Evolutionary conservation across 2,888 invertebrate genomes (phyloP), one percentile per base, ranked within the genome.

Genomic region (Psococerastis gibbosa): DNA sequence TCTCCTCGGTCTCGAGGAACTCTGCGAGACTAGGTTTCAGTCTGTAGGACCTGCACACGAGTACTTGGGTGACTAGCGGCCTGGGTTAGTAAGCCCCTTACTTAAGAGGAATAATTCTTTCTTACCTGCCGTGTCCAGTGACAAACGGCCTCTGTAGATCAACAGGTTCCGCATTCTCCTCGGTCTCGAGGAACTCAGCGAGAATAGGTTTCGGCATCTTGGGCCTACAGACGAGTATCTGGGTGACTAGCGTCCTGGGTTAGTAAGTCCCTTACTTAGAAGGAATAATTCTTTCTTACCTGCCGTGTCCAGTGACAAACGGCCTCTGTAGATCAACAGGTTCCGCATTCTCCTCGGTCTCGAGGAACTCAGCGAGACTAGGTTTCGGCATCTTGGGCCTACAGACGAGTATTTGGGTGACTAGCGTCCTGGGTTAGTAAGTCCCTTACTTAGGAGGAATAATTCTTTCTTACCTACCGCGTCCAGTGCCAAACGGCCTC

Each of bases 131-230:
- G 56, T 87, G 87, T 43, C 88, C 88, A 1, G 87, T 87, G 49
- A 91, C 80, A 53, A 85, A 88, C 3, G 91, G 85, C 43, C 89
- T 64, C 58, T n/a, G n/a, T 85, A 85, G 45, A 80, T 78, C n/a
- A n/a, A n/a, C n/a, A 53, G 87, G 88, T 43, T 73, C 73, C 55
- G 84, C 85, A 53, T 79, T 81, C 53, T 87, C 87, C 48, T 89
- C 88, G 17, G 79, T 65, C 57, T 89, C 89, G 44, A 88, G 63
- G 64, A 92, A 92, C 64, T 94, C 92, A 0, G 81, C 78, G 20
- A 94, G 67, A 56, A 79, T 83, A 23, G 73, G 72, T 49, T 69
- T 68, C 15, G 66, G 64, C 54, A 75, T 59, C 54, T 70, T 75
- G 2, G 82, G 81, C 55, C 77, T 67, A 59, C 81, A 83, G 16